Evolutionary conservation across 1,140 invertebrate species (phyloP), one percentile per base, ranked within the genome.

Genomic region (Camponotus vicinus): DNA sequence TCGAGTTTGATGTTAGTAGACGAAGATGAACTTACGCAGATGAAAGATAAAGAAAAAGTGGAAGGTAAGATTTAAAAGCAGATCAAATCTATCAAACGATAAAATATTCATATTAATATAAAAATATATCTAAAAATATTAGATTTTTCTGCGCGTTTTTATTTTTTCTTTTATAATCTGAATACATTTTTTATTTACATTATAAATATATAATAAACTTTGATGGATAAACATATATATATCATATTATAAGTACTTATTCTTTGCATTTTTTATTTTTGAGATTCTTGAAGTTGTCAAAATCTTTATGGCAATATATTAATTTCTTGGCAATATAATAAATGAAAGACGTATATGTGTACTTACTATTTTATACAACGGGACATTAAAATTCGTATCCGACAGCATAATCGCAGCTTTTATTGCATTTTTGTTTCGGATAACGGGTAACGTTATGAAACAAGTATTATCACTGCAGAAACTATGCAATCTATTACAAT

Each of bases 1-100:
- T 92, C 69, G 0, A 91, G 88, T 27, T 90, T 93, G 0, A 91
- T 94, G 61, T 83, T 95, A 57, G 37, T 95, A 37, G 95, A 95
- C 76, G 94, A 95, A 37, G 94, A 95, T 67, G 93, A 95, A 79
- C 77, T 95, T 13, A 42, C 34, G 1, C 59, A 88, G 8, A 61
- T 95, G 15, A 88, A 90, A 32, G 85, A 69, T 52, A 87, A 45
- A 6, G 55, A 86, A 42, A 42, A 85, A 42, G 1, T 49, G 1
- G 67, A 82, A 37, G 88, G 89, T 90, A 78, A 85, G 11, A 66
- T 87, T 18, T 49, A 9, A 7, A 27, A 42, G 1, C 4, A 37
- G 13, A 76, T 27, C 4, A 37, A 7, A 76, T 27, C 6, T 69
- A 6, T n/a, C n/a, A 2, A 59, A 69, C 13, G 2, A 59, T 63